Base-by-base conservation (phyloP, 37 sponge, comb jelly and placozoan species). In the Eunapius fragilis region DNA sequence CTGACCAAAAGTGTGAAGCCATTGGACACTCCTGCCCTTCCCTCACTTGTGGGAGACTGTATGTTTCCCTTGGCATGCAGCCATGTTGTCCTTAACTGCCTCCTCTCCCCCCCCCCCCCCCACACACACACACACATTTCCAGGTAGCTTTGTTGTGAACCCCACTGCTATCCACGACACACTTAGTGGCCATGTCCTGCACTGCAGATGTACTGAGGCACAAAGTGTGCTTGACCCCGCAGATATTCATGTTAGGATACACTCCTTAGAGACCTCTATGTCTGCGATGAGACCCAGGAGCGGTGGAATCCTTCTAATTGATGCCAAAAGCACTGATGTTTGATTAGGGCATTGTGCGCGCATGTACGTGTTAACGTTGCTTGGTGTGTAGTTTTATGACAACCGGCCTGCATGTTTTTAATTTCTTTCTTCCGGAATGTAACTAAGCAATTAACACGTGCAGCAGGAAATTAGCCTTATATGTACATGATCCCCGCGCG, bases 1-100 rank as follows among this genome's bases (percentile, higher is more conserved):
- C 17, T 87, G 7, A 45, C 68, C 2, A 37, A 71, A 10, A 50
- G 74, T 30, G 50, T 87, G 19, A 74, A 74, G 33, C 82, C 88
- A 58, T 58, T 58, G 58, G 58, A 58, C 14, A 58, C 58, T 58
- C 58, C 58, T 58, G 58, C 58, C 6, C 58, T 11, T 58, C 58
- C 58, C 6, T 58, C 58, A 17, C 58, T 58, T 19, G 58, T 58
- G 14, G 58, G 58, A 11, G 58, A 58, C 58, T 58, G 58, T 58
- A 17, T 17, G 58, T 58, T 58, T 19, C 58, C 58, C 6, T 41
- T 41, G 41, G 41, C 6, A 9, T 6, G 6, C 41, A 41, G 6
- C n/a, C n/a, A n/a, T n/a, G n/a, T 41, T 9, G 41, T 41, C 41
- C 6, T 41, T 41, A 41, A 41, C 41, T 41, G 41, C 6, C 41